phyloP scores from a whole-genome alignment of 2,888 invertebrate genomes.

The Theretra japonica region DNA sequence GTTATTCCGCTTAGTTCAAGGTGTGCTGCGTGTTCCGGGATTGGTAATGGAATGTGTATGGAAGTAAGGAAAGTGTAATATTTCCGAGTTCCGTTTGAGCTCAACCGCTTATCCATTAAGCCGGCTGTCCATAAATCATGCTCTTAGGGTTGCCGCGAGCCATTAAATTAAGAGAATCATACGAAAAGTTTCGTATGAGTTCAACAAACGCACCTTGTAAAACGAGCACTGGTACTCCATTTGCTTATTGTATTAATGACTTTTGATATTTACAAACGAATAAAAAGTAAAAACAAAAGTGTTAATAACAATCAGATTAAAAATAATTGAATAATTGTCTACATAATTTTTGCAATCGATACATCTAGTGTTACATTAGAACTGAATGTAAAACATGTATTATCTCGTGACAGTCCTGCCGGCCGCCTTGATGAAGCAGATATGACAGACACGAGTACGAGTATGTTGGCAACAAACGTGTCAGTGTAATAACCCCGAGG shows the following conservation, averaged over 20 bases:
- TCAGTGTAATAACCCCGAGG: constrained; percentile 35
- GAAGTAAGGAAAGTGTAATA: constrained; percentile 53
- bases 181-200: not conserved
- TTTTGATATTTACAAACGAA: no score
- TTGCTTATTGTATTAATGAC: not conserved
- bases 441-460: constrained; percentile 25
- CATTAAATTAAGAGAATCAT: not conserved
- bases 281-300: not conserved
- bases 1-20: not conserved
- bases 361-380: not conserved
- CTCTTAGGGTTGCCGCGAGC: constrained; percentile 5
- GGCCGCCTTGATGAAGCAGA: constrained; percentile 3
- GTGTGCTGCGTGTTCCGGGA: not conserved
- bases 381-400: constrained; percentile 6
- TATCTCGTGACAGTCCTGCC: constrained; percentile 13
- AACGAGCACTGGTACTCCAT: not conserved
- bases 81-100: constrained; percentile 57
- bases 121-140: constrained; percentile 8
- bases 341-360: not conserved
- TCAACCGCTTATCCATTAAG: constrained; percentile 16
- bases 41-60: not conserved
- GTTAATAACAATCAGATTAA: not conserved
- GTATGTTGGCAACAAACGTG: constrained; percentile 37
- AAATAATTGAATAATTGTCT: constrained; percentile 2
- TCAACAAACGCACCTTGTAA: not conserved